phyloP scores from a whole-genome alignment of 1,140 invertebrate species.

The Cyclargus thomasi region DNA sequence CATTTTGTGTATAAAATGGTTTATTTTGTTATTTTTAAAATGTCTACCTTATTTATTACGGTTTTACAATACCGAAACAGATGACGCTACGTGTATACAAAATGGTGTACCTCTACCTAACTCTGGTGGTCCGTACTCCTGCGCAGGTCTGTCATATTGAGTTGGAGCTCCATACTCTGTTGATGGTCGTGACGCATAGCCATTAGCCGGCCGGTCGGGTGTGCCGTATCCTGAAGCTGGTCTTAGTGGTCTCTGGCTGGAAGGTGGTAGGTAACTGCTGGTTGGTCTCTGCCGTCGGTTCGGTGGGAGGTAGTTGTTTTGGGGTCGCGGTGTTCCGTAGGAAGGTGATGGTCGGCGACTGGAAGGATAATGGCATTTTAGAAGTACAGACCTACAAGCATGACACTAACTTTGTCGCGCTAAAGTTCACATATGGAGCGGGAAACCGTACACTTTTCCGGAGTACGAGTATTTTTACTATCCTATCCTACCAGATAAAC shows the following conservation, averaged over 20 bases:
- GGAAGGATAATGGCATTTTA: not conserved
- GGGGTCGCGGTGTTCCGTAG: constrained; percentile 21
- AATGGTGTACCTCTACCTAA: constrained; percentile 26
- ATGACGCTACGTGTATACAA: not conserved
- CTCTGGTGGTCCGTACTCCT: constrained; percentile 41
- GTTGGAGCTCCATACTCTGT: constrained; percentile 23
- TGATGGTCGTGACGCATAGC: constrained; percentile 29
- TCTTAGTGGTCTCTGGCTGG: not conserved
- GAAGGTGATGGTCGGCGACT: constrained; percentile 38
- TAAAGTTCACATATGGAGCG: no score
- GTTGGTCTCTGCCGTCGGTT: constrained; percentile 5
- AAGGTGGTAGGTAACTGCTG: not conserved
- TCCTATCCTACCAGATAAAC: no score
- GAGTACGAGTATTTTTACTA: no score
- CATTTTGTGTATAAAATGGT: no score
- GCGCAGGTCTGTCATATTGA: constrained; percentile 27
- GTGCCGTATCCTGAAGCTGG: constrained; percentile 18
- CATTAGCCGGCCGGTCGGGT: constrained; percentile 19
- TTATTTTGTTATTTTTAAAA: no score
- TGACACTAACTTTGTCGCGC: no score
- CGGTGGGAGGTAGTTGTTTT: constrained; percentile 3
- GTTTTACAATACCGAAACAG: not conserved
- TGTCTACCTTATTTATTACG: no score
- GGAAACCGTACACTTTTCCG: no score
- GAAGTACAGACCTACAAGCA: no score